phyloP scores from a whole-genome alignment of 2,888 invertebrate genomes.

The Sarcophaga variegata region DNA sequence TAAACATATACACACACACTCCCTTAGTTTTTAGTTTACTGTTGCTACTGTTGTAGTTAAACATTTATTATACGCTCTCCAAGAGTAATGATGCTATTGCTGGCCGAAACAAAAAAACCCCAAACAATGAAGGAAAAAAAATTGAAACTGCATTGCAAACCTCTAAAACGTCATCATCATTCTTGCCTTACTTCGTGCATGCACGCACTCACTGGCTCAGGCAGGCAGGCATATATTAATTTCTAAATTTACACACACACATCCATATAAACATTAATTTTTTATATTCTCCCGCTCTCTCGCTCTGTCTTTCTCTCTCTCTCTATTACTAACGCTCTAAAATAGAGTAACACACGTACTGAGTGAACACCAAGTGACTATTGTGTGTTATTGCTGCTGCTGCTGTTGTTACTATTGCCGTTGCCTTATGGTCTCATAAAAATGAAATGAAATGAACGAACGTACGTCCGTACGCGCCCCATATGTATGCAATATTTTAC shows the following conservation, averaged over 20 bases:
- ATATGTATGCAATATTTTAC: slow-evolving; percentile 21
- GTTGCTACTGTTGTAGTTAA: slow-evolving; percentile 5
- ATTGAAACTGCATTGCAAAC: neutral
- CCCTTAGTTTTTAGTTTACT: neutral
- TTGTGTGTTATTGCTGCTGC: slow-evolving; percentile 16
- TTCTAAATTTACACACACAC: slow-evolving; percentile 17
- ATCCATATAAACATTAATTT: slow-evolving; percentile 10
- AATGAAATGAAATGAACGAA: slow-evolving; percentile 18
- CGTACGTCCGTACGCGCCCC: neutral
- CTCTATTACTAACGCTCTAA: neutral
- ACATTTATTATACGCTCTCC: slow-evolving; percentile 44
- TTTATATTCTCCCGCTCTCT: neutral
- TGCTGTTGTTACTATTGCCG: neutral
- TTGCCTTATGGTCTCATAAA: slow-evolving; percentile 51
- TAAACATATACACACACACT: too few relatives aligned
- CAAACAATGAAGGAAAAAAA: neutral
- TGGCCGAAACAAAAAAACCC: neutral
- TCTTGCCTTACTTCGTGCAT: slow-evolving; percentile 30
- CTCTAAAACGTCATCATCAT: slow-evolving; percentile 46
- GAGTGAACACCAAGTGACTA: slow-evolving; percentile 51
- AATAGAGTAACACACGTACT: neutral
- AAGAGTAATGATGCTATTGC: neutral
- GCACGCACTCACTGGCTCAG: slow-evolving; percentile 6
- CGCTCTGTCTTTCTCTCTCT: neutral
- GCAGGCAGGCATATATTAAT: slow-evolving; percentile 50